A percentile compares a stretch with the other conserved stretches of the same genome.
These are phyloP conservation scores for Chrysopilus asiliformis DNA, from an alignment of 2,888 invertebrate species.

Conservation along the genomic window DNA sequence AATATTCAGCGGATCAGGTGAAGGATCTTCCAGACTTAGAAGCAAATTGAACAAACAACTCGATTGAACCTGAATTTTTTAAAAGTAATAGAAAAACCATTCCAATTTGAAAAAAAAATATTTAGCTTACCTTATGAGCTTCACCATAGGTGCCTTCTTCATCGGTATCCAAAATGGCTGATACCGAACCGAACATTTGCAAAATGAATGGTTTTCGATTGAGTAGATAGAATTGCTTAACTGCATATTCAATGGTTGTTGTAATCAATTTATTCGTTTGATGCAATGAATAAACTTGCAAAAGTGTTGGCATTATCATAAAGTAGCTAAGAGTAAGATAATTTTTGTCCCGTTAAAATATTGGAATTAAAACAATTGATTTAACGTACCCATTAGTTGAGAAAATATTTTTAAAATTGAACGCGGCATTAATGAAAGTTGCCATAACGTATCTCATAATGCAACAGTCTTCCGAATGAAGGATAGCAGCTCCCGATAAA, in stretches of 20 bases:
- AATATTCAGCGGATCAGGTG: slow-evolving; percentile 86
- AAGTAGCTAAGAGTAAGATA: slow-evolving; percentile 56
- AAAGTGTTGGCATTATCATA: slow-evolving; percentile 91
- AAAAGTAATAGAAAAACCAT: not conserved
- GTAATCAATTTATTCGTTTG: slow-evolving; percentile 93
- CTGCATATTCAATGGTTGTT: slow-evolving; percentile 93
- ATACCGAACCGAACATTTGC: slow-evolving; percentile 98
- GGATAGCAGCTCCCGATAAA: slow-evolving; percentile 86
- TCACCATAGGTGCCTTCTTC: slow-evolving; percentile 78
- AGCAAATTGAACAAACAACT: slow-evolving; percentile 84
- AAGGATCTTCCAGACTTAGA: slow-evolving; percentile 83
- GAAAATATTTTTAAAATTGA: slow-evolving; percentile 97
- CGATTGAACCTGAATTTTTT: slow-evolving; percentile 56
- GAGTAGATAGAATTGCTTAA: slow-evolving; percentile 95
- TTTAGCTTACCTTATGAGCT: slow-evolving; percentile 62
- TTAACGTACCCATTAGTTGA: slow-evolving; percentile 81
- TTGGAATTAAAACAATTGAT: slow-evolving; percentile 11
- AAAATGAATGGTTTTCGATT: slow-evolving; percentile 97
- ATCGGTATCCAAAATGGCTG: slow-evolving; percentile 87
- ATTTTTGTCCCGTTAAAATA: not conserved
- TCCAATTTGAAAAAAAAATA: slow-evolving; percentile 2
- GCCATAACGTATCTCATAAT: slow-evolving; percentile 92
- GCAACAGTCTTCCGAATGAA: slow-evolving; percentile 94
- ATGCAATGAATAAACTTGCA: slow-evolving; percentile 94
- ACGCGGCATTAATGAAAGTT: slow-evolving; percentile 93